phyloP scores from a whole-genome alignment of 1,140 invertebrate species.

The Aporrectodea caliginosa region DNA sequence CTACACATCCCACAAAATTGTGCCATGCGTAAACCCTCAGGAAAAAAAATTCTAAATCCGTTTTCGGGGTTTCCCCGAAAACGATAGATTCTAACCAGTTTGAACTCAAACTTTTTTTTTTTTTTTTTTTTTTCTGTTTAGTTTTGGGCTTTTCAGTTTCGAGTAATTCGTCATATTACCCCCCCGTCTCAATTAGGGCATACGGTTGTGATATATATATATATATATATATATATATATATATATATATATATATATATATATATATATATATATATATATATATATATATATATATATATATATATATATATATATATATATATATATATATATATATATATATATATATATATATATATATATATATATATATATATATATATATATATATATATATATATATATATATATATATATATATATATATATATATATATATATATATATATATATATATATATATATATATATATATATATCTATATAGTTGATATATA shows the following conservation, averaged over 20 bases:
- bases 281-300: background rate
- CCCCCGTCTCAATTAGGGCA: background rate
- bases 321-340: background rate
- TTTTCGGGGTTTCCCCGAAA: too few species aligned
- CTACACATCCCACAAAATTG: too few species aligned
- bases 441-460: background rate
- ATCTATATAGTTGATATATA: background rate
- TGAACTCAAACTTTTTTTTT: too few species aligned
- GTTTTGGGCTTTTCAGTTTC: too few species aligned
- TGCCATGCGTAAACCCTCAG: too few species aligned
- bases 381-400: background rate
- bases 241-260: background rate
- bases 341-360: background rate
- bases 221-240: background rate
- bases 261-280: background rate
- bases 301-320: background rate
- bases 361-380: background rate
- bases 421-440: background rate
- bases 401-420: background rate
- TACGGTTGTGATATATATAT: background rate
- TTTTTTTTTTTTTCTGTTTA: too few species aligned
- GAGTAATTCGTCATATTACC: too few species aligned
- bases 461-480: conserved; percentile 6
- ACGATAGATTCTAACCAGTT: too few species aligned
- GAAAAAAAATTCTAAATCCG: too few species aligned